phyloP scores from a whole-genome alignment of 2,888 invertebrate genomes.

The Odontocolon sp. region DNA sequence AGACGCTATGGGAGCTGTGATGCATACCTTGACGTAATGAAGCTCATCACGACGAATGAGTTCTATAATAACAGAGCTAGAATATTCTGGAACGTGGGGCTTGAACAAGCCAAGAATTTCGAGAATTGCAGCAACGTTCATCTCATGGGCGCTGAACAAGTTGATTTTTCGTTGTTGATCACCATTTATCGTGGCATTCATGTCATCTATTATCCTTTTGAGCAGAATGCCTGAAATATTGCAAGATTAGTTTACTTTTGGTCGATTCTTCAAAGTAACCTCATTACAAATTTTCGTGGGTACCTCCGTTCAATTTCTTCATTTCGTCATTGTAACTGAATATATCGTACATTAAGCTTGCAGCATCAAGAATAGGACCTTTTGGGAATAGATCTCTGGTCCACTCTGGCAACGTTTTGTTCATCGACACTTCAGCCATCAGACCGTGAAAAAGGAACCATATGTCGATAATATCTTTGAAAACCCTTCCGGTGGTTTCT shows the following conservation, averaged over 20 bases:
- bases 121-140: slow-evolving; percentile 84
- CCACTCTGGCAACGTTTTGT: slow-evolving; percentile 82
- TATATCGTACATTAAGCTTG: slow-evolving; percentile 82
- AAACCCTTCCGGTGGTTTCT: slow-evolving; percentile 54
- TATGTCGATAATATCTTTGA: slow-evolving; percentile 56
- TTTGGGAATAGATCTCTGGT: slow-evolving; percentile 81
- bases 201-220: slow-evolving; percentile 82
- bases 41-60: slow-evolving; percentile 75
- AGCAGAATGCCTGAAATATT: slow-evolving; percentile 81
- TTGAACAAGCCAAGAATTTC: slow-evolving; percentile 83
- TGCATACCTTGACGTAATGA: slow-evolving; percentile 82
- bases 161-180: slow-evolving; percentile 79
- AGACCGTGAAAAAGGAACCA: slow-evolving; percentile 70
- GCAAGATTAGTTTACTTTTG: background rate
- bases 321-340: slow-evolving; percentile 82
- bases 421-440: slow-evolving; percentile 81
- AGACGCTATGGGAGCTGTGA: background rate
- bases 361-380: slow-evolving; percentile 82
- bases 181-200: slow-evolving; percentile 75
- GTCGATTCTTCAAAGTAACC: background rate
- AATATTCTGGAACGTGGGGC: slow-evolving; percentile 84
- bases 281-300: background rate
- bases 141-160: slow-evolving; percentile 85
- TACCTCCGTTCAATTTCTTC: slow-evolving; percentile 83
- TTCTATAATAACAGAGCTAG: slow-evolving; percentile 83